These are phyloP conservation scores for Drosophila conformis DNA, from an alignment of 2,888 invertebrate species.

Conservation along the genomic window DNA sequence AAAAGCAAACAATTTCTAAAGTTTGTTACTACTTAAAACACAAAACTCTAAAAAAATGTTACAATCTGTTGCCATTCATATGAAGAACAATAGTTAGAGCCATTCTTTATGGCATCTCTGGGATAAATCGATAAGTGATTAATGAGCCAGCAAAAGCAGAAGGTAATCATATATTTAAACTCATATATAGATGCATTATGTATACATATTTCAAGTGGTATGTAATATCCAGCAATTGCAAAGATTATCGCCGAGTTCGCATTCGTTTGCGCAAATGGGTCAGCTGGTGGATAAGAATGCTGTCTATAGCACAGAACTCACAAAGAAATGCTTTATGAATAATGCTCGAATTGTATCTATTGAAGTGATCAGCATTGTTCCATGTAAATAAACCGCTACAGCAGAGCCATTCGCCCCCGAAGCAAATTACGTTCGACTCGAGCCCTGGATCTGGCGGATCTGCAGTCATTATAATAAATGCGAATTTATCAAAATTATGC, in stretches of 20 bases:
- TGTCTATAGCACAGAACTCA: not conserved
- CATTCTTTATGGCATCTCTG: not conserved
- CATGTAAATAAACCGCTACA: conserved; percentile 1
- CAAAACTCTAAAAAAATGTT: not conserved
- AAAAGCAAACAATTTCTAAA: not conserved
- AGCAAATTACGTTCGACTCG: conserved; percentile 24
- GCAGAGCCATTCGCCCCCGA: conserved; percentile 6
- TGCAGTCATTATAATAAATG: conserved; percentile 75
- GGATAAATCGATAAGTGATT: conserved; percentile 11
- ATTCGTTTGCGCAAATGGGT: conserved; percentile 15
- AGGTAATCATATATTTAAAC: not conserved
- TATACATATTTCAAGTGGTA: not conserved
- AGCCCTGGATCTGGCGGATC: conserved; percentile 53
- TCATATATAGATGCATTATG: not conserved
- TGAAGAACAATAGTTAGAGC: not conserved
- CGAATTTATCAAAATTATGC: conserved; percentile 78
- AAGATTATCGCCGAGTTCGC: conserved; percentile 4
- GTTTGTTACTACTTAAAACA: not conserved
- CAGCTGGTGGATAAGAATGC: conserved; percentile 8
- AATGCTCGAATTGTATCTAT: conserved; percentile 30
- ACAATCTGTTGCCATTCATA: conserved; percentile 2
- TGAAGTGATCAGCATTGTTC: conserved; percentile 47
- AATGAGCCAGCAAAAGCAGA: conserved; percentile 1
- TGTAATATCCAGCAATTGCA: not conserved
- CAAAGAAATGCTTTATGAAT: conserved; percentile 21